Base-by-base conservation (phyloP, 2,113 vertebrate species). In the Pitta sordida region DNA sequence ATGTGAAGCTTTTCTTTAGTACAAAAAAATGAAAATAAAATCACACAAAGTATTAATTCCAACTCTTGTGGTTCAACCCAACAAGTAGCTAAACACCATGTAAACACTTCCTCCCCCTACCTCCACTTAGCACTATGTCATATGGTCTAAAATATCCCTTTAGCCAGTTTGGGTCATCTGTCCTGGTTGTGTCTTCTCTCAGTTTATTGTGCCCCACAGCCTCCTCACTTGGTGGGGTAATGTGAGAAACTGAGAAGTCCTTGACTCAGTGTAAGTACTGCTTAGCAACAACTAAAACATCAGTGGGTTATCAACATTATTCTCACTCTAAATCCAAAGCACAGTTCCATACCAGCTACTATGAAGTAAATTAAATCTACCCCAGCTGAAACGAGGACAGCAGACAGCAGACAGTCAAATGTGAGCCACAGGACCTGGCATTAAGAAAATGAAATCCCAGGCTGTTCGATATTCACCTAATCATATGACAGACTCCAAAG, bases 401-500 rank as follows among this genome's bases (percentile, higher is more conserved):
- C 27, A 80, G 74, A 86, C 89, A 94, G 88, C 77, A 46, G 74
- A 86, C 89, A 94, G 88, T 80, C 46, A 80, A 83, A 89, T 70
- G 55, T 44, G 67, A 93, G 58, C 69, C 51, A 69, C 20, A 73
- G 60, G 65, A 94, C 51, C 75, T 74, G 85, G 43, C 81, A 86
- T 89, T 94, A 91, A 91, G 84, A 87, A 81, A 96, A 70, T 43
- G 51, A 93, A 73, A 81, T 90, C 93, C 84, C 89, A 92, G 91
- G 80, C 92, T 94, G 87, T 92, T 95, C 43, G 5, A 91, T 94
- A 86, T 88, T 91, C 88, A 81, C 63, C 80, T 87, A 85, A 94
- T 90, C 87, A 79, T 88, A 58, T 83, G 90, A 91, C 90, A 92
- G 74, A 95, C 90, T 96, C 95, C 91, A 94, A 95, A 96, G 89